phyloP scores from a whole-genome alignment of 2,797 vertebrate species.

The Fringilla coelebs region DNA sequence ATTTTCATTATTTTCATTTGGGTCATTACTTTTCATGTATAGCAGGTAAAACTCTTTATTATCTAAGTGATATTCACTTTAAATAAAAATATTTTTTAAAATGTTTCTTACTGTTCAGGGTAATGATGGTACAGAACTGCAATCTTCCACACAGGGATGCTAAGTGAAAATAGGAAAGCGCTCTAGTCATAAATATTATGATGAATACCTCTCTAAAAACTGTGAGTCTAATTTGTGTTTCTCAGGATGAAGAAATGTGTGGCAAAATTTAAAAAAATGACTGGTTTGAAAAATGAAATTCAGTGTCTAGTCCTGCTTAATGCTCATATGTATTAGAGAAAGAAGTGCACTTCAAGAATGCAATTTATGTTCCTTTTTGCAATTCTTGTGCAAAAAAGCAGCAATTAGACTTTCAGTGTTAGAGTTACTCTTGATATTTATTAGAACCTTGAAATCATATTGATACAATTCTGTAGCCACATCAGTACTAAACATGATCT shows the following conservation, averaged over 20 bases:
- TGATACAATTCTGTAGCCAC: not conserved
- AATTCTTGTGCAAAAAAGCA: not conserved
- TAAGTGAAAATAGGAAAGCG: not conserved
- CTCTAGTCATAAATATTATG: constrained; percentile 4
- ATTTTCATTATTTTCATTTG: not conserved
- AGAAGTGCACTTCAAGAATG: not conserved
- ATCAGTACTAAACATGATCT: not conserved
- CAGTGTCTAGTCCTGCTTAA: constrained; percentile 1
- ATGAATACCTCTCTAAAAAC: not conserved
- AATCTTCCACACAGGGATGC: not conserved
- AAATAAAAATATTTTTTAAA: not conserved
- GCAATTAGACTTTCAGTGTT: not conserved
- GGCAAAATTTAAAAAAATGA: constrained; percentile 1
- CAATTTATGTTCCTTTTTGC: not conserved
- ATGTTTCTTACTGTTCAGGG: not conserved
- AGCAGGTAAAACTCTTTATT: not conserved
- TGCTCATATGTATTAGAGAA: not conserved
- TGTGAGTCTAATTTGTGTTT: not conserved
- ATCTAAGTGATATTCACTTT: not conserved
- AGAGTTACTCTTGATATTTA: not conserved
- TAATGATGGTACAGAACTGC: not conserved
- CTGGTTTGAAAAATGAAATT: not conserved
- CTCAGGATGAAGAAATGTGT: not conserved
- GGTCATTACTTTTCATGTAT: not conserved
- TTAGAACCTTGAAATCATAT: not conserved